Evolutionary conservation across 1,140 invertebrate species (phyloP).

Genomic region (Paraescarpia echinospica): DNA sequence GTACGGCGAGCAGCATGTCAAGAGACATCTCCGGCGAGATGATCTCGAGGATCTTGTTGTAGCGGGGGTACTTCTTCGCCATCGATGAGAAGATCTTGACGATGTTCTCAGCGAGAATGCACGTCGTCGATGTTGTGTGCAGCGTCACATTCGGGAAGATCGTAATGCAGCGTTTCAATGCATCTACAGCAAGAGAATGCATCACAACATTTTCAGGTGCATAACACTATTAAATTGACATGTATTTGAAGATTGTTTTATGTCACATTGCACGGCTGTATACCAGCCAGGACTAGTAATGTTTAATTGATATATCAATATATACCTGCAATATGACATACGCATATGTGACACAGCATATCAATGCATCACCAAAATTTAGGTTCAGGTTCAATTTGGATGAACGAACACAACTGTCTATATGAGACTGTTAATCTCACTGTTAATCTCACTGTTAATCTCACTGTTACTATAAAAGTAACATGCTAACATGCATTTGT

Average conservation of each 20-base stretch:
- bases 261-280: no score
- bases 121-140: slow-evolving; percentile 6
- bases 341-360: no score
- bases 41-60: slow-evolving; percentile 21
- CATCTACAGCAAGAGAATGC: slow-evolving; percentile 15
- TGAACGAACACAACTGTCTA: no score
- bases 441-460: no score
- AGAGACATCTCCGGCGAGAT: slow-evolving; percentile 16
- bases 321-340: no score
- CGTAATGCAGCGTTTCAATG: slow-evolving; percentile 28
- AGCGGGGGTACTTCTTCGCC: slow-evolving; percentile 25
- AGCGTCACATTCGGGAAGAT: slow-evolving; percentile 27
- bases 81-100: slow-evolving; percentile 21
- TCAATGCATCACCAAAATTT: no score
- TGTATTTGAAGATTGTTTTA: not conserved
- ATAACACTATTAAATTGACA: not conserved
- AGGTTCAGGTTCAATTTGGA: no score
- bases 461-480: no score
- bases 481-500: no score
- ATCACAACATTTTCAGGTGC: not conserved
- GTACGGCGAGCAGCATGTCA: not conserved
- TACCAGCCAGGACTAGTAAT: no score
- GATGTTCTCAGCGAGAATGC: slow-evolving; percentile 21
- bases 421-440: no score
- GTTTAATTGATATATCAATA: no score